These are phyloP conservation scores for Luperina nickerlii DNA, from an alignment of 2,888 invertebrate species.

Conservation along the genomic window DNA sequence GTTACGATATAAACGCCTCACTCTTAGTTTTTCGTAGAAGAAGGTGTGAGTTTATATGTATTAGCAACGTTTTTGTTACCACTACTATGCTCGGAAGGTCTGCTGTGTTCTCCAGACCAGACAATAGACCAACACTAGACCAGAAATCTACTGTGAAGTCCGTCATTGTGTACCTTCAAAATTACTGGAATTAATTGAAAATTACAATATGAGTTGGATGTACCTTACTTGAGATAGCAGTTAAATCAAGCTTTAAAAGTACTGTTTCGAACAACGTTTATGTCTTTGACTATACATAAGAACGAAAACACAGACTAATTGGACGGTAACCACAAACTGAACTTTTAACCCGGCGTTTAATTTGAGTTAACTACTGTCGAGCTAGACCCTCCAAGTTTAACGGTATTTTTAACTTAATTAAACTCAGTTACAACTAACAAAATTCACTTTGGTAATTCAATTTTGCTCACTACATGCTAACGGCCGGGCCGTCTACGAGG, in stretches of 20 bases:
- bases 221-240: too few species aligned
- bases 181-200: neutral
- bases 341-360: constrained; percentile 49
- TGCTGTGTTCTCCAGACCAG: neutral
- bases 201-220: neutral
- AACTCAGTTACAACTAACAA: constrained; percentile 53
- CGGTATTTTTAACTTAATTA: constrained; percentile 65
- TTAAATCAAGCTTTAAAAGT: neutral
- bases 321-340: constrained; percentile 48
- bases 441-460: constrained; percentile 53
- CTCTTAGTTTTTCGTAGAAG: neutral
- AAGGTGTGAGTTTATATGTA: neutral
- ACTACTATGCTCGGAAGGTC: neutral
- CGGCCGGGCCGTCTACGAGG: neutral
- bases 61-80: too few species aligned
- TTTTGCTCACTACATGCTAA: constrained; percentile 41
- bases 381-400: constrained; percentile 52
- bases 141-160: neutral
- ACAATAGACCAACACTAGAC: neutral
- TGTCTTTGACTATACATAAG: constrained; percentile 15
- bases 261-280: neutral
- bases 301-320: constrained; percentile 46
- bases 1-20: too few species aligned
- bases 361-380: constrained; percentile 57
- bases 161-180: neutral